Evolutionary conservation across 1,140 invertebrate species (phyloP), one percentile per base, ranked within the genome.

Genomic region (Zaprionus kolodkinae): DNA sequence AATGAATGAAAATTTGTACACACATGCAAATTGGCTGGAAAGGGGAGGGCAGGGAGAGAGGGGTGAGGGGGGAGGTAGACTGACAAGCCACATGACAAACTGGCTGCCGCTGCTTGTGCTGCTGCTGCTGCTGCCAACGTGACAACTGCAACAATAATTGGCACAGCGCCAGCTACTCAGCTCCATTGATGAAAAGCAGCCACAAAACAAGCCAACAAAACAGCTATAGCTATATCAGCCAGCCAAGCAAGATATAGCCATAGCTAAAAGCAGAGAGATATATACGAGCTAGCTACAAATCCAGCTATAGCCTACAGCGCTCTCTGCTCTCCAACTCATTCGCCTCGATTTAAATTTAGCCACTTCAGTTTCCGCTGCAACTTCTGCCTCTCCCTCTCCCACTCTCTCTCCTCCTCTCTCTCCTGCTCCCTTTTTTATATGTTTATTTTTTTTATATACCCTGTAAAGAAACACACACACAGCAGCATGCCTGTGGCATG

Each of bases 131-230:
- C 55, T 55, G 66, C 66, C 72, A 63, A 70, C 61, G 72, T 75
- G 69, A 76, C 70, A 77, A 78, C 70, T 70, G 70, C 79, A 88
- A 89, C 71, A 88, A 88, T 88, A 88, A 88, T 88, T 88, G 84
- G 84, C 84, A 68, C 45, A 33, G 45, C 40, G 78, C 84, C 84
- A 88, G 63, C 52, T 76, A 71, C 63, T 78, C 84, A 72, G 64
- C 61, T 75, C 80, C 84, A 88, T 88, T 88, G 84, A 88, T 88
- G 84, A 88, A 88, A 88, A 88, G 65, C 84, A 78, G 74, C 52
- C 79, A 76, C 57, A 67, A 17, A 48, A 57, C 64, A 66, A 76
- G 45, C 54, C 45, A 63, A 55, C 33, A 71, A 71, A 65, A 43
- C 64, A 85, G 78, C 65, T 64, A 66, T 25, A 73, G 64, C 59